These are phyloP conservation scores for Camponotus pennsylvanicus DNA, from an alignment of 1,140 invertebrate genomes.

Conservation along the genomic window DNA sequence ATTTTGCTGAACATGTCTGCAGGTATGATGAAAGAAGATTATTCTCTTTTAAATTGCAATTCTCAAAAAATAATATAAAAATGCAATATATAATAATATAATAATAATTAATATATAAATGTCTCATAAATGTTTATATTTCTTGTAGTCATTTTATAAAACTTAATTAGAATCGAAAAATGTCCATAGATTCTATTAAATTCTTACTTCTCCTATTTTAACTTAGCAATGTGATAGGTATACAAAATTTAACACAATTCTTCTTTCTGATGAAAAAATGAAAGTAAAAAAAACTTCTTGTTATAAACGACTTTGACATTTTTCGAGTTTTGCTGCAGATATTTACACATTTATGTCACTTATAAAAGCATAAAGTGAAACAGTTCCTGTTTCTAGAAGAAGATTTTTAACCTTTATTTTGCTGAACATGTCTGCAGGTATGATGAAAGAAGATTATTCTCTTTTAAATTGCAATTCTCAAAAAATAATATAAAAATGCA, in stretches of 20 bases:
- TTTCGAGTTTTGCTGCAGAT: neutral
- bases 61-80: neutral
- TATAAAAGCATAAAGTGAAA: neutral
- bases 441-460: neutral
- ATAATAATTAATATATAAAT: neutral
- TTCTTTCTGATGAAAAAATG: neutral
- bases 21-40: neutral
- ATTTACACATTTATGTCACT: neutral
- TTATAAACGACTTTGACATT: neutral
- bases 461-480: neutral
- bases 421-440: neutral
- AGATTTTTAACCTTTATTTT: no score
- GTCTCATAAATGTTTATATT: neutral
- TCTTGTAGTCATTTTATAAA: neutral
- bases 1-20: no score
- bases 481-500: neutral
- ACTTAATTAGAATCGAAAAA: constrained; percentile 22
- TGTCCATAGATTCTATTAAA: neutral
- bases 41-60: neutral
- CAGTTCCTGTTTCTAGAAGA: no score
- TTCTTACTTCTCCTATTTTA: neutral
- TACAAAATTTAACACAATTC: neutral
- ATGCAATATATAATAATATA: no score
- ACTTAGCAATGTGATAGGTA: neutral
- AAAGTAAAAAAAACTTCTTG: neutral